Conservation (phyloP, 2,888 invertebrate genomes). For the Bugulina stolonifera region DNA sequence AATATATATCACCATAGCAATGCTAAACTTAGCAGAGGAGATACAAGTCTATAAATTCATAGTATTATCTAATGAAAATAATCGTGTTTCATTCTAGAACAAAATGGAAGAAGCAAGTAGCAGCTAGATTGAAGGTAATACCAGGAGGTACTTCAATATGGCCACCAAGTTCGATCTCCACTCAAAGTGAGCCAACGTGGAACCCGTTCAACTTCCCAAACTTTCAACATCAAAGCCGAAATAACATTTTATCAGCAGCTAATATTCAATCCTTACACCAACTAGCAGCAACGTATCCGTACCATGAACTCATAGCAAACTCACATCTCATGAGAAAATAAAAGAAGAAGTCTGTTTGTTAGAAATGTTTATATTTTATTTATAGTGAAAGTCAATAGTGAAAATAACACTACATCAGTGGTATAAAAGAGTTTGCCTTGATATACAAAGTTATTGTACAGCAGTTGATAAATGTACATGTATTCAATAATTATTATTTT, state of each 20-base stretch:
- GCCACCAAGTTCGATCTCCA: background rate
- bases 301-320: background rate
- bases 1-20: too few relatives aligned
- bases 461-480: too few relatives aligned
- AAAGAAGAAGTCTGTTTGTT: too few relatives aligned
- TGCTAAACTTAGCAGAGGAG: too few relatives aligned
- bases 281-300: background rate
- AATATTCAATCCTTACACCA: background rate
- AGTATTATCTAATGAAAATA: too few relatives aligned
- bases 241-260: background rate
- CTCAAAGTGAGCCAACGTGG: background rate
- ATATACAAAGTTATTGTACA: too few relatives aligned
- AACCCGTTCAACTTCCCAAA: background rate
- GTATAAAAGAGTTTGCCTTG: too few relatives aligned
- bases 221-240: background rate
- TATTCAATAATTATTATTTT: too few relatives aligned
- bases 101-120: slow-evolving; percentile 95
- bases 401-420: too few relatives aligned
- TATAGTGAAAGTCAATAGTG: too few relatives aligned
- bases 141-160: slow-evolving; percentile 63
- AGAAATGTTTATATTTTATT: too few relatives aligned
- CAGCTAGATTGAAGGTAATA: slow-evolving; percentile 79
- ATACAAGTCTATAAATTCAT: too few relatives aligned
- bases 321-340: background rate
- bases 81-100: slow-evolving; percentile 64